A percentile compares a stretch with the other conserved stretches of the same genome.
These are phyloP conservation scores for Molanna angustata DNA, from an alignment of 2,888 invertebrate species.

Conservation along the genomic window DNA sequence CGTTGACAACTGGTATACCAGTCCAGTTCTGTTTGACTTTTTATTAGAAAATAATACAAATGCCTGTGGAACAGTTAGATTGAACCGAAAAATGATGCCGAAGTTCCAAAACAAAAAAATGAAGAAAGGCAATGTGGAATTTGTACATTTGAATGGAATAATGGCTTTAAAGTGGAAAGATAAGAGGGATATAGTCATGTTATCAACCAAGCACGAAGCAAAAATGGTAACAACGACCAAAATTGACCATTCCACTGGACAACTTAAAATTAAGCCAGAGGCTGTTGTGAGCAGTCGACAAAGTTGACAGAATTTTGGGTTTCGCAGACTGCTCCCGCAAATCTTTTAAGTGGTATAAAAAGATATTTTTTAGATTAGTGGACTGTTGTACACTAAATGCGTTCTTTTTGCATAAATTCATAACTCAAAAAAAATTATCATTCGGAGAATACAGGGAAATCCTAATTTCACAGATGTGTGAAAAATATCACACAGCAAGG, in stretches of 20 bases:
- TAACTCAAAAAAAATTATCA: background rate
- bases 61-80: slow-evolving; percentile 1
- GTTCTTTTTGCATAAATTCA: background rate
- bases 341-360: slow-evolving; percentile 17
- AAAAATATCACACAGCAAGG: slow-evolving; percentile 6
- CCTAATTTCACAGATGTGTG: background rate
- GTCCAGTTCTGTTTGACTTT: too few species aligned
- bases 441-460: slow-evolving; percentile 4
- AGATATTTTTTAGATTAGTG: slow-evolving; percentile 9
- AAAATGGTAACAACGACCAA: slow-evolving; percentile 1
- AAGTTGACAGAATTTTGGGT: slow-evolving; percentile 5
- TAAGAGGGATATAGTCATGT: slow-evolving; percentile 3
- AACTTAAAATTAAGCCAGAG: slow-evolving; percentile 3
- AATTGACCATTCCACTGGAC: slow-evolving; percentile 2
- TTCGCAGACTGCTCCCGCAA: slow-evolving; percentile 11
- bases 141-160: background rate
- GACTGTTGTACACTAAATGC: slow-evolving; percentile 6
- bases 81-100: slow-evolving; percentile 1
- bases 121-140: slow-evolving; percentile 2
- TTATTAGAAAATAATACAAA: background rate
- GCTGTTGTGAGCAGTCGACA: slow-evolving; percentile 13
- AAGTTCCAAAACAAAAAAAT: background rate
- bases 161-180: slow-evolving; percentile 4
- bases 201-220: background rate
- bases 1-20: too few species aligned